phyloP scores from a whole-genome alignment of 2,113 vertebrate species.

The Tetrao urogallus region DNA sequence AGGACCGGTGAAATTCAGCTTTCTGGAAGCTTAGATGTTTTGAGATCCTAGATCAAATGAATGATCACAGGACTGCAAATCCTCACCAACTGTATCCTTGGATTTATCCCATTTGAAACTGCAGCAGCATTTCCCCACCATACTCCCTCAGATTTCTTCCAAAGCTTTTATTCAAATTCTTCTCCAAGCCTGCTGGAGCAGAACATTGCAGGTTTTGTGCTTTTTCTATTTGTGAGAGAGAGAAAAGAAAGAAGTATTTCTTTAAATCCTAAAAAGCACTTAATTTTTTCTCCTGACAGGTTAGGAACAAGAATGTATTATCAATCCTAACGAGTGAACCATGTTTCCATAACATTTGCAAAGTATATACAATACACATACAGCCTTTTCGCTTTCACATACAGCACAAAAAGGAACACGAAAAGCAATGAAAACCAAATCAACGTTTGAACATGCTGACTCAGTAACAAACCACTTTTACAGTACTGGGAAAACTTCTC shows the following conservation, averaged over 20 bases:
- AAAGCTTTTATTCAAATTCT: neutral
- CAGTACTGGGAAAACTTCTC: constrained; percentile 4
- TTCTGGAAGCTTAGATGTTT: neutral
- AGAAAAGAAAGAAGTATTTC: neutral
- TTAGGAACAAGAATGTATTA: neutral
- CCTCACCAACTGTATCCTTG: neutral
- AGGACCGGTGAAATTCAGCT: neutral
- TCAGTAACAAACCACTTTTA: neutral
- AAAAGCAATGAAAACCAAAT: constrained; percentile 14
- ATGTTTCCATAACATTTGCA: neutral
- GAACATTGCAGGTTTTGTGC: neutral
- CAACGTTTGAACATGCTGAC: neutral
- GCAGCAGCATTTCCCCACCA: neutral
- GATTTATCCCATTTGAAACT: neutral
- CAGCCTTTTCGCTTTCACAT: neutral
- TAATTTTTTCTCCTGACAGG: neutral
- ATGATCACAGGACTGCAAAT: neutral
- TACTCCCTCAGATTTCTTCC: neutral
- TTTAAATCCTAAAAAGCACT: neutral
- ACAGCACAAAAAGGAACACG: neutral
- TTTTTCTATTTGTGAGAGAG: neutral
- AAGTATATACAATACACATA: neutral
- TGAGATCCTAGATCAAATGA: neutral
- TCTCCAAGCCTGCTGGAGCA: neutral
- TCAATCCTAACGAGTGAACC: neutral